Base-by-base conservation (phyloP, 2,888 invertebrate genomes). In the Ornithoptera priamus region DNA sequence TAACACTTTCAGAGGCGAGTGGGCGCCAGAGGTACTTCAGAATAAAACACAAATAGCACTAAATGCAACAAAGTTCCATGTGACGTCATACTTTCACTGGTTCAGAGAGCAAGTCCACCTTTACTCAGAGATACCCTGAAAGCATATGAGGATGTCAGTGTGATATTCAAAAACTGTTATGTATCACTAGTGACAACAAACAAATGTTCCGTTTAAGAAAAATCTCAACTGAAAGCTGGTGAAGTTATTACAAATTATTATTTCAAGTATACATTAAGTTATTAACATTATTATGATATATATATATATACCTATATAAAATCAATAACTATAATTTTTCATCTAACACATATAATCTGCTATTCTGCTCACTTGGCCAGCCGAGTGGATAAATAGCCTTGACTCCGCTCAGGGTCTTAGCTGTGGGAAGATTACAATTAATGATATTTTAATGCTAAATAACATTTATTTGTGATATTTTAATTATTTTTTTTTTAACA, bases 41-140 rank as follows among this genome's bases (percentile, higher is more conserved):
- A 95, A 93, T 86, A 95, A 95, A 72, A 94, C 95, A 0, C 86
- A 93, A 71, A 87, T 93, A 60, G 95, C 95, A 0, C 89, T 96
- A 18, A 95, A 96, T 77, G 94, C 94, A 71, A 96, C 96, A 20
- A 94, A 94, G 76, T 87, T 92, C 75, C 95, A 94, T 72, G 95
- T 96, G 68, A 89, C 94, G 12, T 93, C 95, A 74, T 96, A 95
- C 79, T 96, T 95, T 82, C 94, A 95, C 80, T 96, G 96, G 95
- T 94, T 96, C 76, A 94, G 96, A 84, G 94, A 97, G 88, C 96
- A 98, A 93, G 95, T 96, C 56, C 95, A 96, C 84, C 92, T 94
- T 50, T 94, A 95, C 81, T 95, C 95, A 15, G 94, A 95, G 88
- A 94, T 95, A 86, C 94, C 95, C 81, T 95, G 94, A 94, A 88